Conservation (phyloP, 1,140 invertebrate species). For the Neodiprion lecontei region DNA sequence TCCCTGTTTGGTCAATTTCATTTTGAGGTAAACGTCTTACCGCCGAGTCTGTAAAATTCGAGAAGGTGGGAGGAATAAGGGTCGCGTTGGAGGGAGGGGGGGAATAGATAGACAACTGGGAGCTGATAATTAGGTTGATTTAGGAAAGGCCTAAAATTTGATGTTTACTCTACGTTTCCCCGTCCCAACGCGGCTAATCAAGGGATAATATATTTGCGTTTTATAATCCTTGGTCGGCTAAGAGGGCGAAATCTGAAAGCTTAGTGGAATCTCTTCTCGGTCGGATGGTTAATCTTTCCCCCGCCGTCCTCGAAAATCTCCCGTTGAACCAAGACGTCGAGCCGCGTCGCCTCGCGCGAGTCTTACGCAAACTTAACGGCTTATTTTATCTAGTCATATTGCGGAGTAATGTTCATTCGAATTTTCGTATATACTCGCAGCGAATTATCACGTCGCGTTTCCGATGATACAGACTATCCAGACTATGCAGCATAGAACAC, state of each 20-base stretch:
- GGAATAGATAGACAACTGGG: too few species aligned
- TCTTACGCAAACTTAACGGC: slow-evolving; percentile 49
- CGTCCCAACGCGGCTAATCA: slow-evolving; percentile 45
- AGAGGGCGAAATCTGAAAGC: slow-evolving; percentile 61
- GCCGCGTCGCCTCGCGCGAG: slow-evolving; percentile 33
- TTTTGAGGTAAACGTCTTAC: too few species aligned
- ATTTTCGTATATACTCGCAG: not conserved
- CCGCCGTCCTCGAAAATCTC: slow-evolving; percentile 31
- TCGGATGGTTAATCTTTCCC: slow-evolving; percentile 51
- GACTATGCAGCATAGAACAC: too few species aligned
- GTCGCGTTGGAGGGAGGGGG: too few species aligned
- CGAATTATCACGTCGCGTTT: not conserved
- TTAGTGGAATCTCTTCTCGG: slow-evolving; percentile 60
- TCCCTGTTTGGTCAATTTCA: too few species aligned
- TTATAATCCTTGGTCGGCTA: slow-evolving; percentile 59
- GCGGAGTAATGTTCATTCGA: slow-evolving; percentile 23
- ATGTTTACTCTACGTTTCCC: slow-evolving; percentile 51
- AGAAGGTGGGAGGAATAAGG: too few species aligned
- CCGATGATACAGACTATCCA: too few species aligned
- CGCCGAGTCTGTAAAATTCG: too few species aligned
- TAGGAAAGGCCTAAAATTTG: not conserved
- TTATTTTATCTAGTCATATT: slow-evolving; percentile 58
- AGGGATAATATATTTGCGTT: slow-evolving; percentile 61
- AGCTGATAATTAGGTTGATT: slow-evolving; percentile 3
- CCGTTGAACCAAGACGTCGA: slow-evolving; percentile 28